Conservation (phyloP, 2,888 invertebrate genomes). For the Xestoiulus laeticollis region DNA sequence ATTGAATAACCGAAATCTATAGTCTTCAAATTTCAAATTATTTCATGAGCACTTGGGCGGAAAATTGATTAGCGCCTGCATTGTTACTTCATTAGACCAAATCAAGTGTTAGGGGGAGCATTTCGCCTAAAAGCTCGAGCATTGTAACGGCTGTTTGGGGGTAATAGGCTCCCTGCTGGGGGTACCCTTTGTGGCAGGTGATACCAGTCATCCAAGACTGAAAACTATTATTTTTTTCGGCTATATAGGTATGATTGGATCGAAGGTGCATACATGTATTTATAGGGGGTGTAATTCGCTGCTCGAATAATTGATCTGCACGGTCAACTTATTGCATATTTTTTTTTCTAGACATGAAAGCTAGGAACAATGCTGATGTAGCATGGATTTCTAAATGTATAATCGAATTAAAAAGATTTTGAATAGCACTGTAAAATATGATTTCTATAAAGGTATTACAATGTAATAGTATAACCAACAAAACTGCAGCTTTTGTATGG, state of each 20-base stretch:
- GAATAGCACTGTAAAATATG: too few relatives aligned
- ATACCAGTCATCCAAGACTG: constrained; percentile 11
- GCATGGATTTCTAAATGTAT: too few relatives aligned
- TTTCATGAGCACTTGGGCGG: neutral
- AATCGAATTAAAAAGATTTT: too few relatives aligned
- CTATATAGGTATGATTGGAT: neutral
- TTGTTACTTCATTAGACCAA: constrained; percentile 29
- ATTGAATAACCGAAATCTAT: neutral
- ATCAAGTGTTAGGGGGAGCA: constrained; percentile 22
- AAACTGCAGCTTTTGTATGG: too few relatives aligned
- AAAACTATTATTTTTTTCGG: neutral
- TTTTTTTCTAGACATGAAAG: neutral
- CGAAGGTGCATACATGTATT: neutral
- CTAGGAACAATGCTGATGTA: neutral
- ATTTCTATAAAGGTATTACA: too few relatives aligned
- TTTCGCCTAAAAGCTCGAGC: neutral
- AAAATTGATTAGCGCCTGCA: constrained; percentile 32
- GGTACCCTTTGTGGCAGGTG: constrained; percentile 29
- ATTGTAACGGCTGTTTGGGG: constrained; percentile 27
- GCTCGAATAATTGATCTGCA: constrained; percentile 1
- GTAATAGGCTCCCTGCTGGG: constrained; percentile 24
- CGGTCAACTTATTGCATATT: neutral
- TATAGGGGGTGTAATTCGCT: neutral
- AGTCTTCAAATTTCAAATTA: constrained; percentile 18
- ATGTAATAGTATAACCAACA: too few relatives aligned